These are phyloP conservation scores for Callaeas wilsoni DNA, from an alignment of 2,113 vertebrate genomes.

Conservation along the genomic window DNA sequence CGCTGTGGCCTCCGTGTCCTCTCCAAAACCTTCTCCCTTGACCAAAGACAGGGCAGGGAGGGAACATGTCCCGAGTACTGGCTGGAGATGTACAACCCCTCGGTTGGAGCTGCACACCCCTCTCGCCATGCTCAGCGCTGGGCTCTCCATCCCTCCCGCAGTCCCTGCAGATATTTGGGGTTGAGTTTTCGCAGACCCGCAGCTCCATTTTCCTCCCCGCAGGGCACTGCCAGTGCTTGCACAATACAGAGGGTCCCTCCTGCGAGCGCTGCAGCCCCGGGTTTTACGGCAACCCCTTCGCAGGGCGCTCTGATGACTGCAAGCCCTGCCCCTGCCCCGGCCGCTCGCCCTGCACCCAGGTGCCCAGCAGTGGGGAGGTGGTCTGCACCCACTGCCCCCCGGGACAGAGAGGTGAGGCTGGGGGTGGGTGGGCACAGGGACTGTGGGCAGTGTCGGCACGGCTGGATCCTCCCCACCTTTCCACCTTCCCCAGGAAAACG, in stretches of 20 bases:
- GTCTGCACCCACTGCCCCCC: conserved; percentile 88
- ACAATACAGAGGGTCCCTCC: conserved; percentile 83
- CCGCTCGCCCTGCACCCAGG: conserved; percentile 72
- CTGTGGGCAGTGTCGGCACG: accelerated
- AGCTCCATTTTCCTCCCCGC: not conserved
- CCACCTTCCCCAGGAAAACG: conserved; percentile 70
- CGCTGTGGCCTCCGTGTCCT: accelerated
- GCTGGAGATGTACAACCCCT: not conserved
- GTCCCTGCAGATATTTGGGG: not conserved
- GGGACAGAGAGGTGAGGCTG: conserved; percentile 83
- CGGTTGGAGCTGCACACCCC: not conserved
- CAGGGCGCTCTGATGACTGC: conserved; percentile 76
- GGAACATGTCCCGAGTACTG: not conserved
- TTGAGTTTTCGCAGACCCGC: not conserved
- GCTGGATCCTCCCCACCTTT: not conserved
- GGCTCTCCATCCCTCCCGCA: accelerated
- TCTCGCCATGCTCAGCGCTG: accelerated
- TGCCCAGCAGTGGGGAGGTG: conserved; percentile 77
- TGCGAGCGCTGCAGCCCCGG: conserved; percentile 85
- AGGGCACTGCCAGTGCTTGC: conserved; percentile 84
- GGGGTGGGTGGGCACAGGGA: accelerated
- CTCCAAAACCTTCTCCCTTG: not conserved
- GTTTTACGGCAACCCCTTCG: conserved; percentile 85
- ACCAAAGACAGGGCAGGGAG: not conserved
- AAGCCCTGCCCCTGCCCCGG: conserved; percentile 86